These are phyloP conservation scores for Crotalus viridis DNA, from an alignment of 2,113 vertebrate species.

Conservation along the genomic window DNA sequence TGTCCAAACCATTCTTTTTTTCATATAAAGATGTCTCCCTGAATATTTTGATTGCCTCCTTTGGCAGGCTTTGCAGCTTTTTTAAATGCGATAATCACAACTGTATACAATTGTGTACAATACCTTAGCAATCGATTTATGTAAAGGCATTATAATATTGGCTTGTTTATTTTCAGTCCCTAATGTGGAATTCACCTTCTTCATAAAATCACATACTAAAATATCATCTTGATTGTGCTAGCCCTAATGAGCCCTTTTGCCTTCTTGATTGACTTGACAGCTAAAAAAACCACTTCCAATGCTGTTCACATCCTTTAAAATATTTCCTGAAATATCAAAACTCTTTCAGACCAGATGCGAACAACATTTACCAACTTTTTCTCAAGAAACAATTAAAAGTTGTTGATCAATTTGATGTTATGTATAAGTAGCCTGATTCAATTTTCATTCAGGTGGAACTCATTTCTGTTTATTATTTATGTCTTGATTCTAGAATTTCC, in stretches of 20 bases:
- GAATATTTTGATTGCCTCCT: background rate
- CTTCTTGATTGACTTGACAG: background rate
- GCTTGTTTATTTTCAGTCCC: background rate
- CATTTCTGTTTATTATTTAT: background rate
- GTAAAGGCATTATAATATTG: background rate
- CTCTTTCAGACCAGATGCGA: background rate
- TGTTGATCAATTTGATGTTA: background rate
- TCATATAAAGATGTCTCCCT: background rate
- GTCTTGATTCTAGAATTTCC: background rate
- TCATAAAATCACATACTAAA: background rate
- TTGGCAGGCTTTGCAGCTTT: background rate
- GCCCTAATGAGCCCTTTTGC: background rate
- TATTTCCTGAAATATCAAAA: background rate
- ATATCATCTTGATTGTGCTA: background rate
- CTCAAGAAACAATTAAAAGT: background rate
- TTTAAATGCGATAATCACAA: background rate
- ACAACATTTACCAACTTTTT: background rate
- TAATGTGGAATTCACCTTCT: background rate
- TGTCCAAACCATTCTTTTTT: background rate
- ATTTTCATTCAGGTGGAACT: background rate
- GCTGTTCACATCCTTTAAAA: background rate
- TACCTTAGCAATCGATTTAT: background rate
- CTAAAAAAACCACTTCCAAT: background rate
- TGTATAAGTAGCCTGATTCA: background rate
- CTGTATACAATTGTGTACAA: background rate